phyloP scores from a whole-genome alignment of 2,888 invertebrate genomes.

The Heliconius erato region DNA sequence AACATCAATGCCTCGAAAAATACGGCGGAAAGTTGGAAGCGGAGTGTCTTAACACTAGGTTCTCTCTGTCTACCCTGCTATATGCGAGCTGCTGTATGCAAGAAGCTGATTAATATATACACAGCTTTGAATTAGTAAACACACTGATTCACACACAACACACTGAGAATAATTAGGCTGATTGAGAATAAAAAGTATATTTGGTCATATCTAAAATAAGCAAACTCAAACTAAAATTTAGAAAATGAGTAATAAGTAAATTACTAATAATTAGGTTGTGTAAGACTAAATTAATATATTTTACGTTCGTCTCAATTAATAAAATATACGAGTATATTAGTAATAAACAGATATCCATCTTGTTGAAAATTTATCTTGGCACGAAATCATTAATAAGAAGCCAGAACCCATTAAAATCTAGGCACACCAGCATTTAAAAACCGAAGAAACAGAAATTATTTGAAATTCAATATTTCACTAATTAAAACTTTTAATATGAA shows the following conservation, averaged over 20 bases:
- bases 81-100: too few relatives aligned
- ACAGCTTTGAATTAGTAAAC: background rate
- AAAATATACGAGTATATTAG: slow-evolving; percentile 33
- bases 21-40: too few relatives aligned
- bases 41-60: too few relatives aligned
- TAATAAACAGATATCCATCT: slow-evolving; percentile 27
- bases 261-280: slow-evolving; percentile 1
- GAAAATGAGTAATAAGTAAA: background rate
- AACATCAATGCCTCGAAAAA: too few relatives aligned
- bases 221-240: background rate
- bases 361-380: slow-evolving; percentile 40
- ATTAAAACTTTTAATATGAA: background rate
- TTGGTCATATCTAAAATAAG: too few relatives aligned
- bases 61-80: too few relatives aligned
- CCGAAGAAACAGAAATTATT: background rate
- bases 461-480: background rate
- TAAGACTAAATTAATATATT: slow-evolving; percentile 3
- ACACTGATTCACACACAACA: background rate
- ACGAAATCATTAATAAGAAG: slow-evolving; percentile 27
- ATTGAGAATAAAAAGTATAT: too few relatives aligned
- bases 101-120: too few relatives aligned
- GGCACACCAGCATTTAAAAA: background rate
- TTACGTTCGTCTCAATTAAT: slow-evolving; percentile 5
- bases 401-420: slow-evolving; percentile 16
- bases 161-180: background rate